These are phyloP conservation scores for Pseudorhombus dupliciocellatus DNA, from an alignment of 2,113 vertebrate species.

Conservation along the genomic window DNA sequence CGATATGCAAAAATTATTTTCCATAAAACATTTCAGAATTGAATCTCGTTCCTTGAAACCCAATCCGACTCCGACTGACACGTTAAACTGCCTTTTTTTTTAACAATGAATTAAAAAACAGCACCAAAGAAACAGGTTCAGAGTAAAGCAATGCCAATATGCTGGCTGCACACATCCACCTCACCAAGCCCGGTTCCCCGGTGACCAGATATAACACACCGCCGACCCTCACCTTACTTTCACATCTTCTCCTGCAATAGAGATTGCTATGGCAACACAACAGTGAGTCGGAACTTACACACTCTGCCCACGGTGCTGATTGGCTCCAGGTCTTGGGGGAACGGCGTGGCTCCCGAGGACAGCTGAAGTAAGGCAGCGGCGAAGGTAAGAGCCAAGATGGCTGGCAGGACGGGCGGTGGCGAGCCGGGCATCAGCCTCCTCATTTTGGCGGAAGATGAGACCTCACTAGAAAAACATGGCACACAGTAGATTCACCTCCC, in stretches of 20 bases:
- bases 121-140: not conserved
- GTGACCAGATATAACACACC: constrained; percentile 5
- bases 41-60: not conserved
- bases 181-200: not conserved
- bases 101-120: not conserved
- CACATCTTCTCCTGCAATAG: constrained; percentile 15
- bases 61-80: not conserved
- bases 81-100: constrained; percentile 10
- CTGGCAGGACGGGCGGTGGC: constrained; percentile 70
- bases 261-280: constrained; percentile 47
- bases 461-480: constrained; percentile 81
- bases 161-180: constrained; percentile 6
- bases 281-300: constrained; percentile 68
- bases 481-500: constrained; percentile 49
- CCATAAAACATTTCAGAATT: too few species aligned
- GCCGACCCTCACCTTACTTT: constrained; percentile 22
- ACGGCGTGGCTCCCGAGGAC: constrained; percentile 73
- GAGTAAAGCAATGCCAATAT: constrained; percentile 23
- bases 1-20: too few species aligned
- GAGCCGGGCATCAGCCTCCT: constrained; percentile 73
- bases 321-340: constrained; percentile 84
- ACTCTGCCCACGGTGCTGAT: constrained; percentile 78
- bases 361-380: constrained; percentile 59
- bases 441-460: constrained; percentile 73
- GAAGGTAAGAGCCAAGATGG: constrained; percentile 68